Evolutionary conservation across 2,113 vertebrate genomes (phyloP), one percentile per base, ranked within the genome.

Genomic region (Gymnarchus niloticus): DNA sequence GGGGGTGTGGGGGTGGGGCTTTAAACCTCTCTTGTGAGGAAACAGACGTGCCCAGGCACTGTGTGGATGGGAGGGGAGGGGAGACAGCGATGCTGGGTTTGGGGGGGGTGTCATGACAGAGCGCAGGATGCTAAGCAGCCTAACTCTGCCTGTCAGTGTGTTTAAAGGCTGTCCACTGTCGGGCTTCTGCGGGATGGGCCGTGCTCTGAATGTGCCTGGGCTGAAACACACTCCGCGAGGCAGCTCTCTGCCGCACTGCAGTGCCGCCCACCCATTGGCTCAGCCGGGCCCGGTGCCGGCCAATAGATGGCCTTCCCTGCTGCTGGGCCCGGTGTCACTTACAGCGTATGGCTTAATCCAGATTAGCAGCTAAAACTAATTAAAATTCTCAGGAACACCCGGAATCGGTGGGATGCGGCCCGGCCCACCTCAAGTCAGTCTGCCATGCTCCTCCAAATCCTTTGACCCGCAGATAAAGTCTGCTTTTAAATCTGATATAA

Each of bases 301-400:
- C 49, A 54, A 28, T 33, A n/a, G n/a, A 37, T 28, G 1, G 6
- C 33, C 33, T 41, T 37, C 65, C 37, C 65, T 37, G 65, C 33
- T 17, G 2, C 28, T 19, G 65, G 65, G 65, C 4, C 33, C 65
- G 12, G 85, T 85, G 41, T 88, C 56, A 84, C 87, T 89, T 85
- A 8, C 44, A 83, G 54, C 84, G 25, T 1, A 81, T 78, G 10
- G 3, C 88, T 90, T 90, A 89, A 92, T 61, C 88, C 84, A 89
- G 52, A 89, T 87, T 52, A 83, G 88, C 81, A 37, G 87, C 86
- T 89, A 88, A 92, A 86, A 88, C 86, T 86, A 91, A 90, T 91
- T 89, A 90, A 88, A 88, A 76, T 82, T 77, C 56, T 69, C 33
- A 0, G 83, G 86, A 73, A 87, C 41, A 69, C 28, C 33, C 56